Evolutionary conservation across 2,797 vertebrate genomes (phyloP).

Genomic region (Pangasius larnaudii): DNA sequence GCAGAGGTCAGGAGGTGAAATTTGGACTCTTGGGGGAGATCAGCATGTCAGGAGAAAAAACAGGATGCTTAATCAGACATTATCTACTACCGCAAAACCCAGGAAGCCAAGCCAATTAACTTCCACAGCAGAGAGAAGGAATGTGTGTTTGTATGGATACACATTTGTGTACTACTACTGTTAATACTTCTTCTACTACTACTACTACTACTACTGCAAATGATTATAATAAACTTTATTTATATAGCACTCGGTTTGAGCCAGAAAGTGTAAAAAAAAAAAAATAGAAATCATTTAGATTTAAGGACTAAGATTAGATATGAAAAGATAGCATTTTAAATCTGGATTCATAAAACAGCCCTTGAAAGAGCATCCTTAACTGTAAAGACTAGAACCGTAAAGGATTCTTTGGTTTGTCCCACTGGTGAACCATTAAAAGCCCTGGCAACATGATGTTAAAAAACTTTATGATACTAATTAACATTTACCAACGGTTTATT

Average conservation of each 20-base stretch:
- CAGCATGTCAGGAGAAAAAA: neutral
- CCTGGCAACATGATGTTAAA: neutral
- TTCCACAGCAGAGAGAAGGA: neutral
- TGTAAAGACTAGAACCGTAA: neutral
- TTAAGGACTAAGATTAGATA: neutral
- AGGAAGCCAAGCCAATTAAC: neutral
- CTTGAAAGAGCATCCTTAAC: neutral
- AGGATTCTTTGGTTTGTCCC: neutral
- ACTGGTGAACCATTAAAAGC: neutral
- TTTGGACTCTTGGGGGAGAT: neutral
- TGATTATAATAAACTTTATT: neutral
- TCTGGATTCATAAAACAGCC: neutral
- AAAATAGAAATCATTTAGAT: neutral
- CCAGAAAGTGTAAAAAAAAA: too few species aligned
- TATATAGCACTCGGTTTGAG: neutral
- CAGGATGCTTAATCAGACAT: constrained; percentile 7
- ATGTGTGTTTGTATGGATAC: neutral
- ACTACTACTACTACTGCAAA: neutral
- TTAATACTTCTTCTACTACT: neutral
- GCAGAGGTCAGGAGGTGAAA: neutral
- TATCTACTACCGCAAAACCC: neutral
- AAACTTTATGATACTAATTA: neutral
- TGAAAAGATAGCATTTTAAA: neutral
- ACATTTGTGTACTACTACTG: neutral
- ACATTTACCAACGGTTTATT: neutral